Evolutionary conservation across 1,140 invertebrate species (phyloP), one percentile per base, ranked within the genome.

Genomic region (Drosophila funebris): DNA sequence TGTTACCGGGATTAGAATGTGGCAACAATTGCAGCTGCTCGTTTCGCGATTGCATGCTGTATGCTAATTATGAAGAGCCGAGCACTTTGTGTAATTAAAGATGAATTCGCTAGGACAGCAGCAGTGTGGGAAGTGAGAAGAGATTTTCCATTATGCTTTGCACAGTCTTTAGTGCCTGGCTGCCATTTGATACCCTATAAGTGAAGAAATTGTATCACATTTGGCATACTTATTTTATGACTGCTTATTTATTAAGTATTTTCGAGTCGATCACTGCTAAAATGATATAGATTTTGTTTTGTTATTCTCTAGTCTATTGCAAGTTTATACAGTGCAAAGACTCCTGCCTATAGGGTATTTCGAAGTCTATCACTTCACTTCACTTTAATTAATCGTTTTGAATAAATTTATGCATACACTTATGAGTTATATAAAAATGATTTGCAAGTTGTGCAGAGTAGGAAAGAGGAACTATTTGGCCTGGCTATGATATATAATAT

Each of bases 51-150:
- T 63, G 53, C 62, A 54, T 37, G 58, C 63, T 69, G 29, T 39
- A 44, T 29, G 74, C 78, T 87, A 85, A 85, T 87, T 85, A 81
- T 67, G 41, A 56, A 64, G 61, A 54, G 52, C 57, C 43, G 44
- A 78, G 66, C 78, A 85, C 81, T 85, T 80, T 87, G 78, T 69
- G 61, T 85, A 85, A 85, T 85, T 75, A 85, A 69, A 80, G 68
- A 53, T 52, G 54, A 76, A 76, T 61, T 46, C 18, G 48, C 24
- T 22, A n/a, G 14, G 0, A 1, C 1, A 31, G 27, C 14, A 20
- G 14, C 2, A 33, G 13, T n/a, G 46, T 6, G 29, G 9, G 14
- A 18, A 20, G 16, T n/a, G 9, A 31, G 46, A n/a, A 48, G 44
- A 27, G 14, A 36, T 36, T 36, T 36, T 36, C 9, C 33, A 36